Base-by-base conservation (phyloP, 92 coral and sea anemone genomes). In the Porites rus region DNA sequence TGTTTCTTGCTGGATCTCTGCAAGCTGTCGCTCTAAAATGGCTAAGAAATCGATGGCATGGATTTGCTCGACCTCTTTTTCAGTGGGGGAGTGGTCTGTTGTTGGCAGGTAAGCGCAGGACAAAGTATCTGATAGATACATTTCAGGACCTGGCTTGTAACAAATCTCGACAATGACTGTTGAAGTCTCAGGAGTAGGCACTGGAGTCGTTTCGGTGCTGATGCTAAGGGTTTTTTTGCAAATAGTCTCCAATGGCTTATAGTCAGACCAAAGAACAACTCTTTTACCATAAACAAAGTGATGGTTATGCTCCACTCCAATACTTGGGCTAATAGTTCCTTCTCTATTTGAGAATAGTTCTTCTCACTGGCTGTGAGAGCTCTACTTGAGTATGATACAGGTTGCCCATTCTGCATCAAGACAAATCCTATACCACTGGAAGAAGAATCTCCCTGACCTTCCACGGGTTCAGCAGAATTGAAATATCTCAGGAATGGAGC, bases 11-110 rank as follows among this genome's bases (percentile, higher is more conserved):
- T 91, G 86, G 8, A 78, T 83, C 67, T 88, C 89, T 54, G 52
- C 50, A 18, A 91, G 62, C 71, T 88, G 94, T 24, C 81, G 83
- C 69, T 88, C 84, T 19, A 90, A 91, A 6, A 91, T 91, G 59
- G 87, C 77, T 38, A 83, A 59, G 78, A 62, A 88, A 14, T 88
- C 83, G 20, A 65, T 90, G 3, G 78, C 84, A 79, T 88, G 87
- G n/a, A 91, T 69, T 17, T 78, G 58, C 50, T 91, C 87, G 1
- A 59, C 64, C 72, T 91, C 94, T 59, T 91, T 65, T 62, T 91
- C 89, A 20, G 75, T 87, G 31, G 56, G 72, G 19, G 89, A 88
- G 61, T 77, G 72, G 19, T 12, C 72, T n/a, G 60, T 66, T 38
- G 84, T 69, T 21, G 84, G 83, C 20, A 78, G 83, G 13, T 78